Evolutionary conservation across 2,797 vertebrate species (phyloP).

Genomic region (Sparus aurata): DNA sequence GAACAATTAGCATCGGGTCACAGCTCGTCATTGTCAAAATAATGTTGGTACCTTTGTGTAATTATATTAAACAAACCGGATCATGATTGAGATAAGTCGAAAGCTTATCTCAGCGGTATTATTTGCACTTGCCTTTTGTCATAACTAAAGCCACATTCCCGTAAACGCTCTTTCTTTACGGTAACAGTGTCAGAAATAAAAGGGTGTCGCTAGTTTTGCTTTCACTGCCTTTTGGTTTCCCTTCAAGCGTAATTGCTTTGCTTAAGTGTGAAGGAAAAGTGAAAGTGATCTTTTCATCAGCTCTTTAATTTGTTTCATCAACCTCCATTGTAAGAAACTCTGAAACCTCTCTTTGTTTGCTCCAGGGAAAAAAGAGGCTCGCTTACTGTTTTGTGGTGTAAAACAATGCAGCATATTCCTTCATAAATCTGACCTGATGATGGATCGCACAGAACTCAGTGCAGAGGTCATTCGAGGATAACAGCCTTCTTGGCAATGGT

Average conservation of each 20-base stretch:
- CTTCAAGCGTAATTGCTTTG: constrained; percentile 28
- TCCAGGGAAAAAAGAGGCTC: constrained; percentile 9
- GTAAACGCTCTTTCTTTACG: neutral
- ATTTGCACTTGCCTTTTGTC: neutral
- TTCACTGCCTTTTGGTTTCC: constrained; percentile 31
- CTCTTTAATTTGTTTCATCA: constrained; percentile 14
- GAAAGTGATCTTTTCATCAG: neutral
- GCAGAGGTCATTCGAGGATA: constrained; percentile 40
- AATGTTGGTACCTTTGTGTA: neutral
- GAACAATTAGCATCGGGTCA: neutral
- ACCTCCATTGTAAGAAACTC: constrained; percentile 11
- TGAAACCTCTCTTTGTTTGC: constrained; percentile 17
- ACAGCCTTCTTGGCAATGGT: constrained; percentile 22
- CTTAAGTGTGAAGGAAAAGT: constrained; percentile 11
- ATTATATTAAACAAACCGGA: constrained; percentile 6
- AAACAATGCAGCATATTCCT: constrained; percentile 15
- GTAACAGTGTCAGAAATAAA: neutral
- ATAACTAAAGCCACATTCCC: constrained; percentile 18
- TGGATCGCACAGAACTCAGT: constrained; percentile 28
- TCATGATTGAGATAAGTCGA: constrained; percentile 2
- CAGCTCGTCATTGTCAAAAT: constrained; percentile 14
- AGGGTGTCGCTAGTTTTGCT: constrained; percentile 11
- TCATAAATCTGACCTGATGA: constrained; percentile 19
- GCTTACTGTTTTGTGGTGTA: neutral
- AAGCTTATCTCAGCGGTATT: constrained; percentile 5